Evolutionary conservation across 37 sponge, comb jelly and placozoan genomes (phyloP), one percentile per base, ranked within the genome.

Genomic region (Mnemiopsis leidyi): DNA sequence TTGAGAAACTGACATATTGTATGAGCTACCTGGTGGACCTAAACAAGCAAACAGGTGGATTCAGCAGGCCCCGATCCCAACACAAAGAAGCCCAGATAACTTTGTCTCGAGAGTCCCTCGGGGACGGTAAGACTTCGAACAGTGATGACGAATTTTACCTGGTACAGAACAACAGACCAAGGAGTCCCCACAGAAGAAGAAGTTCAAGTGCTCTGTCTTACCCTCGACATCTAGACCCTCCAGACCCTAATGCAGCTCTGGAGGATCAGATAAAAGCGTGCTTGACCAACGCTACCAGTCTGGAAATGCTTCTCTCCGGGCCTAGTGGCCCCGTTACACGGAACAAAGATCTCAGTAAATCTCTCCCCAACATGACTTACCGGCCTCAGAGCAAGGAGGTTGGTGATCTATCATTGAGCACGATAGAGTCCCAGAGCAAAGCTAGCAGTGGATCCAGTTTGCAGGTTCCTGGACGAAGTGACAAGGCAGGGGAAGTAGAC

Each of bases 191-290:
- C 3, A n/a, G 75, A 71, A 67, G 68, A 20, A n/a, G n/a, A n/a
- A 48, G 61, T 48, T 5, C 61, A 5, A 71, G 75, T 28, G 30
- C 30, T 5, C 25, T 23, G 30, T n/a, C 25, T 5, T 71, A 71
- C n/a, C 75, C 7, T 7, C 25, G 30, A 29, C n/a, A 18, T 23
- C 75, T 71, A 29, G n/a, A 23, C 2, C 20, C 75, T 71, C 75
- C 75, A 23, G 75, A 71, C 75, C 25, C 25, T 5, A 28, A 71
- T 28, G 75, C 75, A 71, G 30, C 75, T 7, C 75, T 71, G 5
- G 75, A 71, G 75, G 75, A 71, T 5, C 75, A 71, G 30, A 71
- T 71, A n/a, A 71, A 71, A 71, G 75, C 75, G 7, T 71, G 75
- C 20, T 28, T 71, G 5, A 71, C 25, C 7, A 71, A 71, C 20